Evolutionary conservation across 2,888 invertebrate species (phyloP), one percentile per base, ranked within the genome.

Genomic region (Agrochola litura): DNA sequence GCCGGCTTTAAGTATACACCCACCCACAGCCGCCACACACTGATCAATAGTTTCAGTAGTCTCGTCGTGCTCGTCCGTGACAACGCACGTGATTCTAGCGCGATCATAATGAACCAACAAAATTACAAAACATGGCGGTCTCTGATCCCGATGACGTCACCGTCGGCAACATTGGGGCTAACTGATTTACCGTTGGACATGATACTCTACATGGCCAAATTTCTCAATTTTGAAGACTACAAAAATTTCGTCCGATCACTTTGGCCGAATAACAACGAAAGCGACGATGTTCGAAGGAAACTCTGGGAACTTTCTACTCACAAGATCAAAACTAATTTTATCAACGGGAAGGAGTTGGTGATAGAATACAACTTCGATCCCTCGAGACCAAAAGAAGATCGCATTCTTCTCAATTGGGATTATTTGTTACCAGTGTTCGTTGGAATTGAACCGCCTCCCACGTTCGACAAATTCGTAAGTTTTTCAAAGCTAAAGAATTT

Each of bases 331-430:
- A 37, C 60, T 10, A 68, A 54, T 30, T 43, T 64, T 43, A 64
- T 61, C 46, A 61, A 75, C 54, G 43, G 30, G n/a, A 74, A 61
- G 22, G 75, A 76, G 10, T 56, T 75, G 43, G 70, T n/a, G 10
- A 70, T 73, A 73, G 73, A 73, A 43, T 73, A 71, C 54, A 73
- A 73, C 43, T 73, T 30, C 71, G 73, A 73, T 56, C 16, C 41
- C 4, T 30, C 43, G 8, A 70, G 71, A 52, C 19, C 58, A 52
- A 49, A 73, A 52, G 49, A 60, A 49, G 73, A 60, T 30, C 54
- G 25, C 16, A n/a, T 73, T 30, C 54, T 70, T 25, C 70, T 73
- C 16, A 70, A 56, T 30, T 54, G 25, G 54, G 73, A 73, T 25
- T 54, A 16, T 30, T 56, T 73, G 68, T 16, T 54, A 43, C 25